Percentiles rank a stretch among this genome's conserved stretches.
phyloP scores from a whole-genome alignment of 2,888 invertebrate species.

The Pachydiplax longipennis region DNA sequence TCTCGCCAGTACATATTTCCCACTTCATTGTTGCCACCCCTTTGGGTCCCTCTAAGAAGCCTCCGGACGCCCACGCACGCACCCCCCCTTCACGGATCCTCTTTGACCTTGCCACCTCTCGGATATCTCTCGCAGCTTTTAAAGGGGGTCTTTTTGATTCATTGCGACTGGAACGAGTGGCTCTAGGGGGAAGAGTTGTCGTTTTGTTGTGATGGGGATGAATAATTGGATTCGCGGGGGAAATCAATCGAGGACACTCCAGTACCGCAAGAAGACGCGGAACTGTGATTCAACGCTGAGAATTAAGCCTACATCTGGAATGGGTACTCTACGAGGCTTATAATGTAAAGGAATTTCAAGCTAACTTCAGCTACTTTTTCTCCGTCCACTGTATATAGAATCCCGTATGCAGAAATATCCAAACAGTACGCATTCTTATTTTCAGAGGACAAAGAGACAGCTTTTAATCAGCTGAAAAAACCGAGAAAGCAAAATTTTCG shows the following conservation, averaged over 20 bases:
- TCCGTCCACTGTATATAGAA: too few species aligned
- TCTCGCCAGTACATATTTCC: not conserved
- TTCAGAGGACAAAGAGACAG: too few species aligned
- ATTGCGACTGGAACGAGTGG: not conserved
- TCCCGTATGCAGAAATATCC: too few species aligned
- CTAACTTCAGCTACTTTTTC: too few species aligned
- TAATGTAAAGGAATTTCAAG: too few species aligned
- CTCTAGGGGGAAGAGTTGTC: too few species aligned
- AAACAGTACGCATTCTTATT: too few species aligned
- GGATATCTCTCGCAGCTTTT: not conserved
- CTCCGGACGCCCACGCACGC: not conserved
- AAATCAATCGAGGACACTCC: not conserved
- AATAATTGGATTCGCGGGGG: not conserved
- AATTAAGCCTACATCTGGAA: too few species aligned
- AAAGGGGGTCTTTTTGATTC: not conserved
- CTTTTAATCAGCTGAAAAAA: too few species aligned
- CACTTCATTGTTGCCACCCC: slow-evolving; percentile 19
- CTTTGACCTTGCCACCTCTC: not conserved
- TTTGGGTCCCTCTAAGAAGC: not conserved
- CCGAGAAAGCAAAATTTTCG: too few species aligned
- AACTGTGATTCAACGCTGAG: not conserved
- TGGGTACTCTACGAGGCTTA: too few species aligned
- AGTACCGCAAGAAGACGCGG: not conserved
- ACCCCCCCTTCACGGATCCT: not conserved
- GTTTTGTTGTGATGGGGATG: not conserved